A percentile compares a stretch with the other conserved stretches of the same genome.
Conservation (phyloP, 1,140 invertebrate genomes). For the Cecropterus lyciades region DNA sequence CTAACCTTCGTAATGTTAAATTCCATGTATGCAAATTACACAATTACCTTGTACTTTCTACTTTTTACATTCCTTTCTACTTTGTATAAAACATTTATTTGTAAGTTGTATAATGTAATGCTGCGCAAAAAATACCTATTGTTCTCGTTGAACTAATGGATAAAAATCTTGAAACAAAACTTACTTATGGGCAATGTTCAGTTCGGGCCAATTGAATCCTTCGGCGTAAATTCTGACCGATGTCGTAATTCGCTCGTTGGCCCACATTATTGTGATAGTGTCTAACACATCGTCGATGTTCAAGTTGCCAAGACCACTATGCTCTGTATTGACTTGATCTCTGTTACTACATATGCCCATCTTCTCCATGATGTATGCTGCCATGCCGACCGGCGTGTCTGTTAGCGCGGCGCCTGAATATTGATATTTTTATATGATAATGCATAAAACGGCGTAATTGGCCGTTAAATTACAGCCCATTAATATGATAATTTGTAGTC, state of each 20-base stretch:
- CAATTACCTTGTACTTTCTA: too few relatives aligned
- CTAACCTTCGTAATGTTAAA: too few relatives aligned
- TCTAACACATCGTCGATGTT: constrained; percentile 92
- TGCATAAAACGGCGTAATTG: too few relatives aligned
- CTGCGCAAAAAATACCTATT: background rate
- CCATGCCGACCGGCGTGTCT: constrained; percentile 90
- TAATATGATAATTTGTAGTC: too few relatives aligned
- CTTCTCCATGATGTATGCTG: constrained; percentile 94
- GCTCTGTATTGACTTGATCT: constrained; percentile 84
- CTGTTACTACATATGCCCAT: constrained; percentile 91
- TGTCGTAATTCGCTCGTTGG: constrained; percentile 90
- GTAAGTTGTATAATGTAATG: background rate
- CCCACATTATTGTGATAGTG: constrained; percentile 94
- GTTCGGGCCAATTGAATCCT: constrained; percentile 71
- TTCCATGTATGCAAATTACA: too few relatives aligned
- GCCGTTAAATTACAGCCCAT: too few relatives aligned
- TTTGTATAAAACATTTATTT: background rate
- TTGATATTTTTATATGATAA: background rate
- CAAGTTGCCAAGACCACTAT: constrained; percentile 90
- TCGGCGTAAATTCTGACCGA: constrained; percentile 92
- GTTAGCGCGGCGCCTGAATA: constrained; percentile 85
- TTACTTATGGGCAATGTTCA: constrained; percentile 59
- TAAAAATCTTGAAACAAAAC: constrained; percentile 27
- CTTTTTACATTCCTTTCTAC: too few relatives aligned
- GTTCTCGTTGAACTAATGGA: background rate